Base-by-base conservation (phyloP, 2,888 invertebrate species). In the Macrosiphum euphorbiae region DNA sequence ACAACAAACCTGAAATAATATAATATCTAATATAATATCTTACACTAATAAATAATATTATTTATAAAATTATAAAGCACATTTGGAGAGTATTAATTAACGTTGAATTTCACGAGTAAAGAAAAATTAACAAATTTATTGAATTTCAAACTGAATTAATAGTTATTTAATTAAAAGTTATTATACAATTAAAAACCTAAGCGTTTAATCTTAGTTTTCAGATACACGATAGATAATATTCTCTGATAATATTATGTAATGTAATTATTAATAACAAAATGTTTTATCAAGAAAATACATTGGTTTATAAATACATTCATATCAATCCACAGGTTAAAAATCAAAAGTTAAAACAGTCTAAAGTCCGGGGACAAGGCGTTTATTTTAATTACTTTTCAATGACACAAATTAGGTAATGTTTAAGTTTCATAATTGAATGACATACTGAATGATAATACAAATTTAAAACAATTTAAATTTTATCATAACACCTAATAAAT, bases 231-330 rank as follows among this genome's bases (percentile, higher is more conserved):
- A 8, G 20, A 78, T 35, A 78, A 78, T 20, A 78, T 20, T 78
- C 8, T 78, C 35, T 8, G 35, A 78, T 78, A 78, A 28, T 78
- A 78, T 41, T 41, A 78, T 41, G 20, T 78, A 78, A 78, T 35
- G 8, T 78, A 35, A 41, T 78, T 78, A 35, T 78, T 20, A 20
- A 78, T 78, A 78, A 35, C 78, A 20, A 78, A 78, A 78, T 78
- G 0, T 78, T 20, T 78, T 20, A 78, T 52, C 35, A 11, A 88
- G 24, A 88, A 35, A 24, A 52, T 88, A 35, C 50, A 52, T 35
- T 88, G 35, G n/a, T 52, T 10, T 52, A 88, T 88, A 88, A 88
- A 88, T 52, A 88, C 8, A 78, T 20, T 78, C 35, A 78, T 78
- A 78, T 78, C 78, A 78, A 78, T 78, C 35, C 20, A 78, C 35